Base-by-base conservation (phyloP, 2,888 invertebrate genomes). In the Drosophila meridiana region DNA sequence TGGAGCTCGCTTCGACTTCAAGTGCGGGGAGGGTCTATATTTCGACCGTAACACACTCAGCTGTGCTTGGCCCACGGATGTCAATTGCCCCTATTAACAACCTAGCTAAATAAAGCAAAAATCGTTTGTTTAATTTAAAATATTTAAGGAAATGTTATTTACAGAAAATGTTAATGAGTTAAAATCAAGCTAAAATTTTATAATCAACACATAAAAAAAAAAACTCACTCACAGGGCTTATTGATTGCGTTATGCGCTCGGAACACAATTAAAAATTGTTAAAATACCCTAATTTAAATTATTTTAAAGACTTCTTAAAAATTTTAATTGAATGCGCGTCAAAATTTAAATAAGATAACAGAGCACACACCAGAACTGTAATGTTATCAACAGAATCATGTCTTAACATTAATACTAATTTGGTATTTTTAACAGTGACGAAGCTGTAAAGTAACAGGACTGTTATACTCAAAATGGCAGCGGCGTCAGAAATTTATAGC, bases 401-500 rank as follows among this genome's bases (percentile, higher is more conserved):
- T 7, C 4, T 9, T 50, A 32, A 50, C 32, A 52, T 50, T n/a
- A 50, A n/a, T n/a, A 32, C 9, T 50, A n/a, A 32, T 32, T 32
- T 9, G 32, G 32, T 1, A 50, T n/a, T 50, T 32, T 50, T 50
- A 32, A 50, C 50, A 50, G 50, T 30, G 14, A 7, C 30, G 7
- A 55, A 42, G n/a, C 7, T 69, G 50, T 48, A 9, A 36, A 42
- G 6, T 30, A 56, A 42, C 58, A 69, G 1, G 7, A 4, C n/a
- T 58, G 52, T n/a, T 58, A 7, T 40, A 32, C 50, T 28, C 26
- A 8, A 9, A 63, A 32, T 6, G 2, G 28, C 32, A 43, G 38
- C 62, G 60, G 48, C 76, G 80, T 60, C 20, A 32, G 45, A 52
- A 58, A 55, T 20, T 55, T 55, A 67, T 13, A 47, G 36, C 8